phyloP scores from a whole-genome alignment of 2,888 invertebrate species.

The Mimas tiliae region DNA sequence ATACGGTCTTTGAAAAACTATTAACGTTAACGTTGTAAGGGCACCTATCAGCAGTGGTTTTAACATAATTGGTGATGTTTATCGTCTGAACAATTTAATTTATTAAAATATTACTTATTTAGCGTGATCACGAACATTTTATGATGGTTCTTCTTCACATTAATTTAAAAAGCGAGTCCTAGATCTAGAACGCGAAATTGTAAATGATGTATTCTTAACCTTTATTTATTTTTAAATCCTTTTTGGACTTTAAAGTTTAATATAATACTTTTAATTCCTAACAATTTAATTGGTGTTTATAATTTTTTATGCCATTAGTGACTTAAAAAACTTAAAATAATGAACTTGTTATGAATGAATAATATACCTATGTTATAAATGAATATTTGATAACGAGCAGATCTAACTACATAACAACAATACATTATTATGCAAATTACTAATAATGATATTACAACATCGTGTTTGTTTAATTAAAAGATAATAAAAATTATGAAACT shows the following conservation, averaged over 20 bases:
- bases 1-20: slow-evolving; percentile 64
- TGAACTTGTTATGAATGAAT: background rate
- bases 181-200: too few species aligned
- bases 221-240: background rate
- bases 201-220: background rate
- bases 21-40: slow-evolving; percentile 28
- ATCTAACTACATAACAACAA: background rate
- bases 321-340: background rate
- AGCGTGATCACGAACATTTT: background rate
- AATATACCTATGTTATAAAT: too few species aligned
- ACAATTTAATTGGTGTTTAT: too few species aligned
- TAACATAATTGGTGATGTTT: slow-evolving; percentile 23
- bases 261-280: too few species aligned
- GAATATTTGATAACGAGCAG: background rate
- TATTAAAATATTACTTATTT: slow-evolving; percentile 17
- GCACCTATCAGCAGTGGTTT: slow-evolving; percentile 23
- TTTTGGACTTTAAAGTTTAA: background rate
- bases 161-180: too few species aligned
- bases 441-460: background rate
- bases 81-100: slow-evolving; percentile 13
- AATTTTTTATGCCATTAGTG: background rate
- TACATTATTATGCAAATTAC: background rate
- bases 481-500: background rate
- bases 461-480: too few species aligned
- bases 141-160: background rate